Base-by-base conservation (phyloP, 2,888 invertebrate species). In the Bombylius discolor region DNA sequence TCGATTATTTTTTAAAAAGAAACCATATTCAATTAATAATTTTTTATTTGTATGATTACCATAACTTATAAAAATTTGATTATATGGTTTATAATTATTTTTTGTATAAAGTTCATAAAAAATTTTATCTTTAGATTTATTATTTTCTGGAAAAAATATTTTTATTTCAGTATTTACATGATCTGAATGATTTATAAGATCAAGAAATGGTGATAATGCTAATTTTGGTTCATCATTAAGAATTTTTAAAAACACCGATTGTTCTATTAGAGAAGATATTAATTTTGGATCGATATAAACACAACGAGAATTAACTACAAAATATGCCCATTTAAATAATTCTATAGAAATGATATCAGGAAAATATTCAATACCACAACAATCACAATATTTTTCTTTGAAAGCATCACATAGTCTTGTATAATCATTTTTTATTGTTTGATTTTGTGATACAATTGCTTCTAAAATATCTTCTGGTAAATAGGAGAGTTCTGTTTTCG, bases 51-150 rank as follows among this genome's bases (percentile, higher is more conserved):
- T 81, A 68, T 92, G 87, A 46, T 83, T 77, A 1, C 94, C 95
- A 68, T 95, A 95, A 64, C 86, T 89, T 64, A 95, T 94, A 69
- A 89, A 94, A 55, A 92, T 82, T 77, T 95, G 86, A 45, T 82
- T 76, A 68, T 81, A 81, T 56, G 80, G 78, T 53, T 77, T 71
- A 67, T 82, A 84, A 1, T 54, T 1, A 11, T 46, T 56, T 44
- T 49, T 42, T 3, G 62, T 61, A n/a, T 53, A 5, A 42, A 57
- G 23, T 56, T 49, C 36, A 44, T 48, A 6, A 9, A 60, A 23
- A n/a, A 57, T 39, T 31, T 52, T 1, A 47, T 45, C 46, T 23
- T 54, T 45, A n/a, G 59, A 59, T 11, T n/a, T 14, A 32, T 56
- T 55, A 11, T 44, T 54, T 11, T 44, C 8, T 50, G 59, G 56